Base-by-base conservation (phyloP, 2,113 vertebrate species). In the Phainopepla nitens region DNA sequence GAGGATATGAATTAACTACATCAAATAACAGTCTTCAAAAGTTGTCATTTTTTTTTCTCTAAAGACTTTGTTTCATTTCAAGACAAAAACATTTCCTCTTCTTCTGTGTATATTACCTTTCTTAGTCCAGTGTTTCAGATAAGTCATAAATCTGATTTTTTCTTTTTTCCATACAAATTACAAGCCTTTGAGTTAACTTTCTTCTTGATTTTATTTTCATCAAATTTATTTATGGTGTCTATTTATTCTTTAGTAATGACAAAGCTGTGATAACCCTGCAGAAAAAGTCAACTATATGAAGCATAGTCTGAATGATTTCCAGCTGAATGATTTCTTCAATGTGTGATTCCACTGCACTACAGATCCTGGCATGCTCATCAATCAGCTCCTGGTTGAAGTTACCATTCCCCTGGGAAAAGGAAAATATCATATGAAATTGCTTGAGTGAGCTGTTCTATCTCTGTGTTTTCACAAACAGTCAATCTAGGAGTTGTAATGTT, bases 361-460 rank as follows among this genome's bases (percentile, higher is more conserved):
- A 20, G 57, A 80, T 60, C 21, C 53, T 72, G 45, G 18, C 36
- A 76, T 35, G 19, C 31, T 94, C 6, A 1, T 89, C 86, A 94
- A 19, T 89, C 12, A 36, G 49, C 24, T n/a, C 65, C 15, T 77
- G 9, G 54, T 54, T 92, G 45, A 95, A 87, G 80, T 81, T 69
- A 65, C 57, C 28, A 57, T 73, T 93, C 80, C 20, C 39, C 53
- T 60, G 53, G 31, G 83, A 83, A 75, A 86, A 93, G 36, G 41
- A 88, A 91, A 90, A 91, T 90, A 94, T 51, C 61, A 16, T 61
- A 87, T 45, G 50, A 95, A 96, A 92, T 77, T 60, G 28, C 24
- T 39, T 53, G 68, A 93, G 62, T 87, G 80, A 83, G 19, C 19
- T 69, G 21, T 83, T 87, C 70, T 87, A 35, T 65, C 62, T 69